Percentiles rank a stretch among this genome's conserved stretches.
Evolutionary conservation across 1,140 invertebrate species (phyloP).

Genomic region (Heliconius himera): DNA sequence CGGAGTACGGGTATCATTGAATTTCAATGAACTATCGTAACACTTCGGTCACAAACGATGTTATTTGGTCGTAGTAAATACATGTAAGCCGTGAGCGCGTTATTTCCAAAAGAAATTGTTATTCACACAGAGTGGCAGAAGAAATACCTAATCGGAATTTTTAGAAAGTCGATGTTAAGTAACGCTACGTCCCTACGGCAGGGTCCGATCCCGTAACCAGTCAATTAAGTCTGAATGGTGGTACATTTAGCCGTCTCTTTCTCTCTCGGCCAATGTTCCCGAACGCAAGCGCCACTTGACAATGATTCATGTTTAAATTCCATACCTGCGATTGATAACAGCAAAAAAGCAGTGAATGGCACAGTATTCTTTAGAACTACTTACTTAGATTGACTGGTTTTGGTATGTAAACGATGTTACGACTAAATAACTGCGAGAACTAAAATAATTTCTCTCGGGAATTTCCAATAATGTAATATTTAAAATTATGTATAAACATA

Average conservation of each 20-base stretch:
- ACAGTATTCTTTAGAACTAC: conserved; percentile 59
- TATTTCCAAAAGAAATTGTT: conserved; percentile 61
- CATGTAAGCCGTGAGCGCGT: conserved; percentile 41
- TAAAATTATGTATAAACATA: conserved; percentile 26
- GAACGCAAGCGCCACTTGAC: conserved; percentile 75
- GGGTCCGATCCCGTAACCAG: conserved; percentile 78
- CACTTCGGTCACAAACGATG: conserved; percentile 40
- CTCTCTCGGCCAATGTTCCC: conserved; percentile 62
- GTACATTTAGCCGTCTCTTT: conserved; percentile 72
- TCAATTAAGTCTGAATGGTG: conserved; percentile 79
- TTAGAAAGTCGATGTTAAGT: conserved; percentile 77
- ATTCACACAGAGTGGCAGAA: conserved; percentile 63
- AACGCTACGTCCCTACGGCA: conserved; percentile 74
- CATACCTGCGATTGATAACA: conserved; percentile 79
- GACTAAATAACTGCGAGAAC: neutral
- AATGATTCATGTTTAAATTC: conserved; percentile 79
- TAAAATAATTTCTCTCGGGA: conserved; percentile 11
- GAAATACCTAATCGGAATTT: conserved; percentile 67
- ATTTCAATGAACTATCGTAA: conserved; percentile 43
- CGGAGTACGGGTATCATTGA: conserved; percentile 36
- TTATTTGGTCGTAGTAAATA: conserved; percentile 30
- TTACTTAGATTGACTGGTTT: conserved; percentile 17
- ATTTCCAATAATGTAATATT: conserved; percentile 23
- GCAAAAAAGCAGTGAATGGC: conserved; percentile 69
- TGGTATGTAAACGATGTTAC: conserved; percentile 14